Base-by-base conservation (phyloP, 2,888 invertebrate species). In the Leptopilina syphax region DNA sequence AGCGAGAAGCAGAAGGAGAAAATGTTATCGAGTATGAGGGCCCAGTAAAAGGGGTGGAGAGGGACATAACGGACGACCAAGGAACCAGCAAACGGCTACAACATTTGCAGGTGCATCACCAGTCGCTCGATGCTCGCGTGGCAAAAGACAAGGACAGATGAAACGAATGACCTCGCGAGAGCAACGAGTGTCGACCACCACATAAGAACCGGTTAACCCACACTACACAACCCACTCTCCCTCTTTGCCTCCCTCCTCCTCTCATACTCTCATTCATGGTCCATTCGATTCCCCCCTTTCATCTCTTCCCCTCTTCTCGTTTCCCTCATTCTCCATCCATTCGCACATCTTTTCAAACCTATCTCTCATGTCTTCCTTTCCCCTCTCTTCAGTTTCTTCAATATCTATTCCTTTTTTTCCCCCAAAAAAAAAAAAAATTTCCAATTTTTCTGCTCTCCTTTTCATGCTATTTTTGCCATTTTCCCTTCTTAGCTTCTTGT, bases 41-140 rank as follows among this genome's bases (percentile, higher is more conserved):
- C 34, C 34, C 34, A 34, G 34, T 34, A 34, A 60, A 18, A n/a
- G 63, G 24, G 24, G 24, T 54, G 66, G 65, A 81, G 79, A 81
- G 67, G 44, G 44, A 76, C 18, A 80, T 77, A 65, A 57, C 77
- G 67, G 50, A 60, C 78, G 73, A 81, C 79, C 78, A 82, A 81
- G 79, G 81, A 70, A 81, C 79, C 78, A 82, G 68, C 50, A 66
- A 47, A 77, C 50, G 27, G 54, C 65, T 54, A 77, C 57, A 84
- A 83, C 82, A 84, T 84, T 83, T 88, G 89, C 90, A 90, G 90
- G 90, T 90, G 90, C 90, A 89, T 85, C 83, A 67, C 65, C 82
- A 85, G 89, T 87, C 89, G 88, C 87, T 86, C 90, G 90, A 89
- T 88, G 87, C 87, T 86, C 90, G 90, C 89, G 90, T 90, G 90